phyloP scores from a whole-genome alignment of 2,113 vertebrate genomes.

The Macaca fascicularis region T2T-MFA8v1.1 NC_088389.1:70936001-70936500 shows the following conservation, averaged over 20 bases:
- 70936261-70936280: neutral
- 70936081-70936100: neutral
- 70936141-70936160: neutral
- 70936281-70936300: neutral
- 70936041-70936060: neutral
- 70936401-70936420: neutral
- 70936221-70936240: neutral
- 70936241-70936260: neutral
- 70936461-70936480: neutral
- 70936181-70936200: neutral
- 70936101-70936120: neutral
- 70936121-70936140: conserved; percentile 27
- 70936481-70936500: neutral
- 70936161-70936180: neutral
- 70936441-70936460: neutral
- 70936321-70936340: neutral
- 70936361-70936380: neutral
- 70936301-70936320: neutral
- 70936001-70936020: neutral
- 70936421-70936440: neutral
- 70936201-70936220: neutral
- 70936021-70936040: neutral
- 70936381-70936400: neutral
- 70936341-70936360: neutral
- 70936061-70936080: neutral